Percentiles rank a stretch among this genome's conserved stretches.
These are phyloP conservation scores for Cantharis lateralis DNA, from an alignment of 2,888 invertebrate species.

Conservation along the genomic window DNA sequence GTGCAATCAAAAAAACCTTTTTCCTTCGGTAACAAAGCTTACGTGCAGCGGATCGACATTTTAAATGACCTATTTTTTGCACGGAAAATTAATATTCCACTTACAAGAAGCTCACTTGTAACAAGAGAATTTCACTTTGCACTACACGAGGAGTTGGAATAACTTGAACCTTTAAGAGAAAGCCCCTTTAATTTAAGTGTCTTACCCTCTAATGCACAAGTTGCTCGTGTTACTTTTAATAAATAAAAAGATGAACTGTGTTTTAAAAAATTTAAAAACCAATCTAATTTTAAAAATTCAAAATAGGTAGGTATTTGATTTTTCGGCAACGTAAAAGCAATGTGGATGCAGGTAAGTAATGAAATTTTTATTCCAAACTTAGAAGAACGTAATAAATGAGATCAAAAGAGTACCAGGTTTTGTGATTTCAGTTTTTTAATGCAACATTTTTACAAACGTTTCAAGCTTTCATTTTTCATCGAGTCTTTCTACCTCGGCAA, in stretches of 20 bases:
- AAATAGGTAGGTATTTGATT: not conserved
- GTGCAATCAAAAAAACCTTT: not conserved
- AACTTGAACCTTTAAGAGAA: not conserved
- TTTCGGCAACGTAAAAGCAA: not conserved
- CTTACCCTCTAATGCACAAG: not conserved
- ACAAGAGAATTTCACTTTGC: not conserved
- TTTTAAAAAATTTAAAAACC: not conserved
- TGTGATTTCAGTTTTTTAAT: not conserved
- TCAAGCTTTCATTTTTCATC: not conserved
- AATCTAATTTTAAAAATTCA: not conserved
- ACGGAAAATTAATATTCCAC: not conserved
- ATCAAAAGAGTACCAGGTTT: not conserved
- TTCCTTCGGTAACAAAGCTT: not conserved
- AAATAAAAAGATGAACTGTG: not conserved
- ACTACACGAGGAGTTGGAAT: not conserved
- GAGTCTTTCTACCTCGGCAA: not conserved
- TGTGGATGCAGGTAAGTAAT: not conserved
- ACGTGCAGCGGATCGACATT: not conserved
- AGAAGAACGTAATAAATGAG: not conserved
- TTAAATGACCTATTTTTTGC: not conserved
- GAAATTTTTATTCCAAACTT: not conserved
- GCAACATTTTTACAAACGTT: not conserved
- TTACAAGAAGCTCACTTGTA: not conserved
- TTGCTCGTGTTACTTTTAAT: not conserved
- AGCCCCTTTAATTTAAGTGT: not conserved